These are phyloP conservation scores for Alcedo quadribrachys DNA, from an alignment of 2,797 vertebrate species.

Conservation along the genomic window DNA sequence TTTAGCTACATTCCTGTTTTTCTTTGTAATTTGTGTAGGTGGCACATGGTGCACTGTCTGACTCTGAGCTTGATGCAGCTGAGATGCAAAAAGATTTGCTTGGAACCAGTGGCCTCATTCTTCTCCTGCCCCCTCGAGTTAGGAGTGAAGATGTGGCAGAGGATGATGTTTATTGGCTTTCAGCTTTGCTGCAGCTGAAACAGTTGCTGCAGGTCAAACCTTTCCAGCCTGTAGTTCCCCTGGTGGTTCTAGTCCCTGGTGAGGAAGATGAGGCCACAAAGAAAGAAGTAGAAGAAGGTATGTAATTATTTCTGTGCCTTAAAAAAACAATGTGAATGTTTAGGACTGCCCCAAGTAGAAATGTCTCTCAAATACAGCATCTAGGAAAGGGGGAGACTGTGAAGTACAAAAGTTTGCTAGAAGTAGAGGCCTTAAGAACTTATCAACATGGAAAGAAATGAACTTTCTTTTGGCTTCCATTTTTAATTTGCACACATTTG, in stretches of 20 bases:
- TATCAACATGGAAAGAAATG: not conserved
- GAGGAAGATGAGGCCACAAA: not conserved
- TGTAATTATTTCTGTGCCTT: not conserved
- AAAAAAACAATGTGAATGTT: not conserved
- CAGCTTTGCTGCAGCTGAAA: slow-evolving; percentile 89
- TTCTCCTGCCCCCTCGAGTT: slow-evolving; percentile 83
- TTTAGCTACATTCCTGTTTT: not conserved
- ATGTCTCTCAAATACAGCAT: not conserved
- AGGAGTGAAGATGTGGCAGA: slow-evolving; percentile 70
- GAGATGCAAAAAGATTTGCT: slow-evolving; percentile 86
- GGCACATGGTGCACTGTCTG: slow-evolving; percentile 80
- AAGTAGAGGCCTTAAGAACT: not conserved
- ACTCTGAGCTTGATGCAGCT: slow-evolving; percentile 74
- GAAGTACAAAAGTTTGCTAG: not conserved
- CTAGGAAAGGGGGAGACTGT: not conserved
- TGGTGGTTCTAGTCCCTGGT: slow-evolving; percentile 85
- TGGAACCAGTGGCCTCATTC: slow-evolving; percentile 86
- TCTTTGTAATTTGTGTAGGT: slow-evolving; percentile 72
- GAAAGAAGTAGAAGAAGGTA: slow-evolving; percentile 86
- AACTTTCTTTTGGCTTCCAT: not conserved
- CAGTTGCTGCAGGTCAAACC: slow-evolving; percentile 90
- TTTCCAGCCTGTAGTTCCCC: slow-evolving; percentile 85
- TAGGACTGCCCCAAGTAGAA: not conserved
- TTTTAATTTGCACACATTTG: not conserved
- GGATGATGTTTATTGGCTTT: slow-evolving; percentile 88